Base-by-base conservation (phyloP, 2,113 vertebrate species). In the Scytalopus superciliaris region DNA sequence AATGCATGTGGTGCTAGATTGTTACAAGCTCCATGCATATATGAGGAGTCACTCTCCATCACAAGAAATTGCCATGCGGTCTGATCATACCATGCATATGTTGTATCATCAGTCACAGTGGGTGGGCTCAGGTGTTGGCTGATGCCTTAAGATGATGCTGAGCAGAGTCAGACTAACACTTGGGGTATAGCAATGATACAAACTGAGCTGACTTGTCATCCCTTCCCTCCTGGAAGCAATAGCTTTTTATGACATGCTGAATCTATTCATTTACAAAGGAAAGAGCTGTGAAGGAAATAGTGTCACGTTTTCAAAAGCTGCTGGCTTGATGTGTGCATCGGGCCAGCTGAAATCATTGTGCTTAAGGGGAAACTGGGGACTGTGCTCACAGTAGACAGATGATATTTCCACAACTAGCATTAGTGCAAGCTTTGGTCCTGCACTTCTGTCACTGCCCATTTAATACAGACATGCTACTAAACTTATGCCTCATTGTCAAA, bases 41-140 rank as follows among this genome's bases (percentile, higher is more conserved):
- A 47, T 23, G 18, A 75, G 13, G 44, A 82, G 21, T 72, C 39
- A 49, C 52, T 87, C 19, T 82, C 40, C 59, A 57, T 25, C 1
- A 0, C 37, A 83, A 76, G 82, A 35, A 60, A 56, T 52, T 1
- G 3, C 18, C n/a, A 19, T 0, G 1, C 44, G 66, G 19, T 40
- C 62, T 75, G 30, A 44, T n/a, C 33, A 13, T 47, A 42, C 33
- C 28, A 2, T 12, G 18, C n/a, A 28, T 5, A 2, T 52, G 19
- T 44, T 72, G 53, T n/a, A 62, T 25, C 44, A n/a, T 31, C 53
- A 45, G 53, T 44, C 57, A 30, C 23, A 35, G 22, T 16, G 24
- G 30, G 49, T 85, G 57, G 52, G 24, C 66, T 82, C 3, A 13
- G 8, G 31, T 60, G 33, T 7, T 84, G 63, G 23, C 39, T 78